phyloP scores from a whole-genome alignment of 2,888 invertebrate genomes.

The Ramazzottius varieornatus region DNA sequence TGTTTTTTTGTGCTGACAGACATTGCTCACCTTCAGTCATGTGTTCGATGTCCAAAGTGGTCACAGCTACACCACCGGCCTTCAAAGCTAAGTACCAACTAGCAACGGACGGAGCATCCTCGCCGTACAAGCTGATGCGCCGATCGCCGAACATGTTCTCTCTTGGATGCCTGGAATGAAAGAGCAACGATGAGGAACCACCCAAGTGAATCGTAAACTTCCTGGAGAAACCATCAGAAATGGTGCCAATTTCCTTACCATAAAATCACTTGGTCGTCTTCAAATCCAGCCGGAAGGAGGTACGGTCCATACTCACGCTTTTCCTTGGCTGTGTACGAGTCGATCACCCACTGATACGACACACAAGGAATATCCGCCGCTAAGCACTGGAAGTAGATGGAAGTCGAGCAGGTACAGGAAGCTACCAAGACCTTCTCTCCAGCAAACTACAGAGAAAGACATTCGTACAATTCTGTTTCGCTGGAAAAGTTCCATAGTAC shows the following conservation, averaged over 20 bases:
- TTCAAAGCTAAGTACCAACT: background rate
- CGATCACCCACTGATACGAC: conserved; percentile 1
- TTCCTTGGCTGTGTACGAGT: background rate
- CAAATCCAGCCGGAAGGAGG: background rate
- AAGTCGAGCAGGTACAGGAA: background rate
- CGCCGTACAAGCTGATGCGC: background rate
- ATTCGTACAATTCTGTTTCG: too few relatives aligned
- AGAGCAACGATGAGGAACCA: background rate
- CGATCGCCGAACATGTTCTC: background rate
- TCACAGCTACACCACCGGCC: background rate
- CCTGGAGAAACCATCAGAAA: background rate
- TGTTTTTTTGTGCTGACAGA: too few relatives aligned
- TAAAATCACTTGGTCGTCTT: background rate
- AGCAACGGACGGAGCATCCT: background rate
- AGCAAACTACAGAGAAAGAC: background rate
- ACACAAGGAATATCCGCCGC: conserved; percentile 1
- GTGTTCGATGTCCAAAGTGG: too few relatives aligned
- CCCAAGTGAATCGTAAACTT: background rate
- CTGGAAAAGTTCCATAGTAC: too few relatives aligned
- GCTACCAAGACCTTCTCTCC: background rate
- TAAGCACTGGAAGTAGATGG: background rate
- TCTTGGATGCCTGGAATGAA: background rate
- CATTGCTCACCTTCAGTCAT: too few relatives aligned
- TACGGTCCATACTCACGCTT: background rate
- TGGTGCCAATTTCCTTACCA: background rate